Evolutionary conservation across 2,113 vertebrate genomes (phyloP), one percentile per base, ranked within the genome.

Genomic region (Bubo blakistoni): DNA sequence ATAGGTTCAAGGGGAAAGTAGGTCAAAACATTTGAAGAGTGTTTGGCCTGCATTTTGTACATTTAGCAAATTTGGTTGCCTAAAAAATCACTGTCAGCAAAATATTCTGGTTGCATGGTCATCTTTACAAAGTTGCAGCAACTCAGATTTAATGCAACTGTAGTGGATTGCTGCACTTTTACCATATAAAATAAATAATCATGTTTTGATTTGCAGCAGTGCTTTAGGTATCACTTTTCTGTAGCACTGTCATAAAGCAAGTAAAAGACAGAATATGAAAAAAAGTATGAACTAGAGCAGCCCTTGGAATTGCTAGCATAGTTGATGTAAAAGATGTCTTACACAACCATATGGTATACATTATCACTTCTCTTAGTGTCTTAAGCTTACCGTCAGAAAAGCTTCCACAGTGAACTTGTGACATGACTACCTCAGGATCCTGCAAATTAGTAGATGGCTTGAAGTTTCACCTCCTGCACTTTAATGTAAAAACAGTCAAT

Each of bases 1-100:
- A 92, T 63, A 18, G 21, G 9, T 96, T 97, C 95, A 97, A 97
- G 95, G 74, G 80, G 54, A 97, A 97, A 97, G 96, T 97, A 97
- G 96, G 97, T 97, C 94, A 97, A 91, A 93, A 97, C 83, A 82
- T 92, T 83, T 95, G 66, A 92, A 92, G 62, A 95, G 86, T 10
- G 78, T 88, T 91, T 97, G 91, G 97, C 74, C 71, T 70, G 87
- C 38, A 57, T 96, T 96, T 97, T 94, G 96, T 96, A 90, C 67
- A 67, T 85, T 95, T 96, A 94, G 96, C 97, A 97, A 94, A 91
- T 97, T 93, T 82, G 59, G 91, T 97, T 96, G 87, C 91, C 89
- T 96, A 51, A 89, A 91, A 93, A 90, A 86, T 97, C 67, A 42
- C 84, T 1, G 70, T 97, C 97, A 96, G 95, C 96, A 96, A 95